These are phyloP conservation scores for Scleropages formosus DNA, from an alignment of 2,797 vertebrate genomes.

Conservation along the genomic window DNA sequence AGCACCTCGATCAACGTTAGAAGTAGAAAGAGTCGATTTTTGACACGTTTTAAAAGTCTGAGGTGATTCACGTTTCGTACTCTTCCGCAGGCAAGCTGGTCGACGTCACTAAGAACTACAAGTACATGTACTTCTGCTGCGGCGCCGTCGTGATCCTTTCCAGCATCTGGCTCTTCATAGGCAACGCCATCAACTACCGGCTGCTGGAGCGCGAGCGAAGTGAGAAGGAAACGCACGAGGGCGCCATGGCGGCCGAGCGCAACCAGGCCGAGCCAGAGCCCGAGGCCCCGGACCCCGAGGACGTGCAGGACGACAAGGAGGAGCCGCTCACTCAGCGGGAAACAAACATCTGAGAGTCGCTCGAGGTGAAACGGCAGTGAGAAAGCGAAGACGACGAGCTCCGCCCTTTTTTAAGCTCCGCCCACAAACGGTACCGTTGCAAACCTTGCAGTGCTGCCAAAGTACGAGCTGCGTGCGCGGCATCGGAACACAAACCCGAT, in stretches of 20 bases:
- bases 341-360: constrained; percentile 81
- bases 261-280: constrained; percentile 64
- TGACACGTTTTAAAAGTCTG: too few relatives aligned
- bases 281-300: constrained; percentile 54
- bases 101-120: constrained; percentile 85
- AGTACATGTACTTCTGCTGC: constrained; percentile 90
- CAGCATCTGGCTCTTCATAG: constrained; percentile 90
- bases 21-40: too few relatives aligned
- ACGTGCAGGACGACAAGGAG: constrained; percentile 50
- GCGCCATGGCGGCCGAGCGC: constrained; percentile 53
- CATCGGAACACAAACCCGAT: constrained; percentile 24
- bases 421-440: neutral
- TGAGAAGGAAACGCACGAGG: constrained; percentile 64
- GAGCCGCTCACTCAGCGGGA: constrained; percentile 78
- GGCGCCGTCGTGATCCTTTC: constrained; percentile 79
- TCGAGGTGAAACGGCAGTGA: neutral
- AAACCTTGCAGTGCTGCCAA: constrained; percentile 47
- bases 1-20: too few relatives aligned
- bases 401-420: neutral
- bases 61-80: too few relatives aligned
- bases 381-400: neutral
- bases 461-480: constrained; percentile 41
- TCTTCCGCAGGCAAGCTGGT: constrained; percentile 88
- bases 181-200: constrained; percentile 91
- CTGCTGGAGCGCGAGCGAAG: constrained; percentile 83